A percentile compares a stretch with the other conserved stretches of the same genome.
phyloP scores from a whole-genome alignment of 92 coral and sea anemone genomes.

The Scolanthus callimorphus region DNA sequence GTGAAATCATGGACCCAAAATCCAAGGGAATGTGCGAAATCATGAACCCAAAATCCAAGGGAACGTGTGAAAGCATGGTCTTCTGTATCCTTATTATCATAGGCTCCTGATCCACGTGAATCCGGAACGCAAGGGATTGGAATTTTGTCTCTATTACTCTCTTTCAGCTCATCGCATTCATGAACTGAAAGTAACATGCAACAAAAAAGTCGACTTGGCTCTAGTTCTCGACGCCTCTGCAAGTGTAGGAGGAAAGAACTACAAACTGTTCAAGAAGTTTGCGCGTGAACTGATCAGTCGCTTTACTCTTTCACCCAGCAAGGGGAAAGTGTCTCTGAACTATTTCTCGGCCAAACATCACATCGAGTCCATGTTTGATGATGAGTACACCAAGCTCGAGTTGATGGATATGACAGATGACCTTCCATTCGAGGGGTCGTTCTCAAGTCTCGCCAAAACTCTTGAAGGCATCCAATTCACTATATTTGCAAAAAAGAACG shows the following conservation, averaged over 20 bases:
- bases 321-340: slow-evolving; percentile 25
- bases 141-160: no score
- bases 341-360: slow-evolving; percentile 32
- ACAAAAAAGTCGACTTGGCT: slow-evolving; percentile 38
- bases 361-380: slow-evolving; percentile 14
- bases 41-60: no score
- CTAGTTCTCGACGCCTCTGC: slow-evolving; percentile 46
- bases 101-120: no score
- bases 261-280: slow-evolving; percentile 21
- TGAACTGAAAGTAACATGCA: slow-evolving; percentile 13
- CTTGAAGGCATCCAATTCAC: slow-evolving; percentile 15
- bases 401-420: slow-evolving; percentile 2
- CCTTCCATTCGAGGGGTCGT: slow-evolving; percentile 30
- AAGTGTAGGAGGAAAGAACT: slow-evolving; percentile 38
- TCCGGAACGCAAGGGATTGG: no score
- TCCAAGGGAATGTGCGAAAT: no score
- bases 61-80: no score
- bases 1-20: no score
- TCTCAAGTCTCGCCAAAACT: slow-evolving; percentile 8
- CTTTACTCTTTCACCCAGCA: slow-evolving; percentile 11
- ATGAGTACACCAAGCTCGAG: slow-evolving; percentile 1
- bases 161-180: no score
- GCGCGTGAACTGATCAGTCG: slow-evolving; percentile 16
- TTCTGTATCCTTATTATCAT: no score
- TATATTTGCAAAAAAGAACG: slow-evolving; percentile 7